These are phyloP conservation scores for Agonopterix subpropinquella DNA, from an alignment of 2,888 invertebrate species.

Conservation along the genomic window DNA sequence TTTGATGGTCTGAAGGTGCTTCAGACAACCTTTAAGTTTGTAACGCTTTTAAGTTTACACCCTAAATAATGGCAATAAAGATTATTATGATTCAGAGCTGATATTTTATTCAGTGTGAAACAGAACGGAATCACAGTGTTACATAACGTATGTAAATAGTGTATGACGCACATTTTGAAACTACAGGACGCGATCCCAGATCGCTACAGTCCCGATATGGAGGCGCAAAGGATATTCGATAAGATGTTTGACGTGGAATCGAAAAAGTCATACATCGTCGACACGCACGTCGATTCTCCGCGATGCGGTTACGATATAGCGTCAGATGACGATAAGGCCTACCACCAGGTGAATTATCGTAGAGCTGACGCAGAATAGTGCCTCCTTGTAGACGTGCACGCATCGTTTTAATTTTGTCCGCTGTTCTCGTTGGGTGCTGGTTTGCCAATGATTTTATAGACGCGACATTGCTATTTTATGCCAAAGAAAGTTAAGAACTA, in stretches of 20 bases:
- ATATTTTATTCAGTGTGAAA: no score
- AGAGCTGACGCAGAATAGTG: slow-evolving; percentile 58
- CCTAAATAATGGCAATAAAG: no score
- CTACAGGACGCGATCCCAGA: slow-evolving; percentile 71
- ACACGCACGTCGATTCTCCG: slow-evolving; percentile 62
- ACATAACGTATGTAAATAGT: slow-evolving; percentile 18
- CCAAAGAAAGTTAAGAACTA: no score
- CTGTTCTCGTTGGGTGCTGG: slow-evolving; percentile 49
- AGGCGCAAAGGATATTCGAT: slow-evolving; percentile 74
- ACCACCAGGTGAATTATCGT: slow-evolving; percentile 68
- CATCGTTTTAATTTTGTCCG: slow-evolving; percentile 60
- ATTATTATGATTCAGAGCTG: no score
- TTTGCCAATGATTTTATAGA: slow-evolving; percentile 30
- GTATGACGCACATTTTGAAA: slow-evolving; percentile 60
- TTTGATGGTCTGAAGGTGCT: no score
- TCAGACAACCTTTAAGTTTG: no score
- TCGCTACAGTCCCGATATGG: slow-evolving; percentile 75
- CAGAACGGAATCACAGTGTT: not conserved
- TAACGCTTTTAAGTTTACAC: no score
- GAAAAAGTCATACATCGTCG: slow-evolving; percentile 63
- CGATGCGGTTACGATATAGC: slow-evolving; percentile 70
- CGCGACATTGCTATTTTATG: slow-evolving; percentile 25
- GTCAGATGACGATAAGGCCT: slow-evolving; percentile 70
- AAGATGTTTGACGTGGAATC: slow-evolving; percentile 75
- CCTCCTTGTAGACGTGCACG: slow-evolving; percentile 71